A percentile compares a stretch with the other conserved stretches of the same genome.
Evolutionary conservation across 2,113 vertebrate species (phyloP).

Genomic region (Struthio camelus): DNA sequence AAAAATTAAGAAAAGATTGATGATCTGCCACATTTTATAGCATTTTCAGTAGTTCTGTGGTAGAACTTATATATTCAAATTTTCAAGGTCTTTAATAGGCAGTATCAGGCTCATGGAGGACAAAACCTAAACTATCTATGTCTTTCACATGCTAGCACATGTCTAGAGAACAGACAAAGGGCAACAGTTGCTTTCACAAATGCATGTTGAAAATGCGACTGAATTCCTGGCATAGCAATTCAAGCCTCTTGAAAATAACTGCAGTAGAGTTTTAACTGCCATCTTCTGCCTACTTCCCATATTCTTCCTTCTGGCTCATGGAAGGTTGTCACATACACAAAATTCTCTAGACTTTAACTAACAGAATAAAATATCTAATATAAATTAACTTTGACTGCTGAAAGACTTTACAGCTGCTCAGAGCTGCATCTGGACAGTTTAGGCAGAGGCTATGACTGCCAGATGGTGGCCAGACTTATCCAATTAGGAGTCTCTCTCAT

Average conservation of each 20-base stretch:
- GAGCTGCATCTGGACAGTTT: constrained; percentile 54
- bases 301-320: constrained; percentile 31
- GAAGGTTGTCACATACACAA: constrained; percentile 17
- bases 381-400: constrained; percentile 61
- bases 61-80: background rate
- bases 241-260: constrained; percentile 20
- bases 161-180: background rate
- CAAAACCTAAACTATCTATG: background rate
- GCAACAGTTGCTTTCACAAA: constrained; percentile 33
- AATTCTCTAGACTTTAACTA: constrained; percentile 24
- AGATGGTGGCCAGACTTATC: constrained; percentile 57
- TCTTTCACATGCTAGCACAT: constrained; percentile 27
- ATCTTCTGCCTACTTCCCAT: background rate
- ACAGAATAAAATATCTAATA: constrained; percentile 49
- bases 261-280: background rate
- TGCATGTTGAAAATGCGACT: background rate
- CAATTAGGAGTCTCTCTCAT: constrained; percentile 62
- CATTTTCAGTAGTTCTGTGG: background rate
- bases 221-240: background rate
- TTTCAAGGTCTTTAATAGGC: background rate
- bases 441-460: constrained; percentile 45
- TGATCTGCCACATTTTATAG: background rate
- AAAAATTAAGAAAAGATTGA: background rate
- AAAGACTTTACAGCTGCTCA: constrained; percentile 54
- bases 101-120: background rate